Base-by-base conservation (phyloP, 2,888 invertebrate genomes). In the Neoitamus cyanurus region DNA sequence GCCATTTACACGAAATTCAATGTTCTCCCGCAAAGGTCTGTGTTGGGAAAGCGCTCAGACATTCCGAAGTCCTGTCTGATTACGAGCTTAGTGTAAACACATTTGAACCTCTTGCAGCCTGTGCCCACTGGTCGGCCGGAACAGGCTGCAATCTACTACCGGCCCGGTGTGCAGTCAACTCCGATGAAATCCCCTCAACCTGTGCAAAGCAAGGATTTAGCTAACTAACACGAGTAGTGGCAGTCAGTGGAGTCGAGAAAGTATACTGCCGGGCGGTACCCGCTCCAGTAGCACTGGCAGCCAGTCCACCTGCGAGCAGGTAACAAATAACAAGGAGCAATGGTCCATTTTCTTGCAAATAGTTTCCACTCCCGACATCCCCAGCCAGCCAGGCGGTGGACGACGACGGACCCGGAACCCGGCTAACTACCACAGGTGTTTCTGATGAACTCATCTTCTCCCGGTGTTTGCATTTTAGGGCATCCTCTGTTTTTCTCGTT, bases 401-500 rank as follows among this genome's bases (percentile, higher is more conserved):
- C 73, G 73, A 2, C 20, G 20, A 31, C 15, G 34, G 15, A 7
- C 58, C 58, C 58, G 58, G 58, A 58, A 58, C 58, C 58, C 20
- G 58, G 11, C 34, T 36, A 73, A 31, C 25, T 73, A 34, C 37
- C 15, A 37, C 73, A 73, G 73, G 73, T 73, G 73, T 36, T 73
- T 73, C 20, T 36, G 34, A 31, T 73, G 73, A 73, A 73, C 36
- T 73, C 73, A 31, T 73, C 73, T 25, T 36, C 73, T 11, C 5
- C 58, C 37, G 31, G 20, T 73, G 25, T 73, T 73, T 36, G 31
- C 36, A 34, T 73, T 73, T 37, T 7, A 36, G 36, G 36, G 13
- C 73, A 30, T 70, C 20, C 36, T 20, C 34, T 34, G 73, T 73
- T 73, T 73, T 73, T 36, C 37, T 30, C 73, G 31, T 73, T 73